Evolutionary conservation across 23 tunicate species (phyloP), one percentile per base, ranked within the genome.

Genomic region (Halocynthia roretzi): DNA sequence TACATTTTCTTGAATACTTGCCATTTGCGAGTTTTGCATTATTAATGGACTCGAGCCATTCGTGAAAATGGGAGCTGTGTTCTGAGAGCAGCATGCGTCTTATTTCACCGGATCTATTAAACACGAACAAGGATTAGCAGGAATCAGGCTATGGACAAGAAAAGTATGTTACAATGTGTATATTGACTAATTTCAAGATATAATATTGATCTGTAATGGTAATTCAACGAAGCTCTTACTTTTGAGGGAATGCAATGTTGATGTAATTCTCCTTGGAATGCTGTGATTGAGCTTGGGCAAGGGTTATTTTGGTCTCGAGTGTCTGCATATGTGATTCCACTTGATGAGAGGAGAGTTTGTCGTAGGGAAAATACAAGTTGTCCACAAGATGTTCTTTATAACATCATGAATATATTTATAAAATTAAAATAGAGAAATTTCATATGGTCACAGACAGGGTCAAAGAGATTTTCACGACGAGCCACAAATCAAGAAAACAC

Each of bases 11-110:
- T 31, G 44, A 51, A 50, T 23, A 76, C 82, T 80, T 50, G 83
- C 98, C 81, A 60, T 79, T 92, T 10, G 92, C 86, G 6, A 92
- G 78, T 71, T 92, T 92, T 7, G 92, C 87, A 52, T 71, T 82
- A 23, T 82, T 76, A 8, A 92, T 86, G 12, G 83, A 72, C 20
- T 86, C 92, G 58, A 86, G 65, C 98, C 98, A 92, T 19, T 92
- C 92, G 55, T 86, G 83, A 67, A 83, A 77, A 20, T 78, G 87
- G 6, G 87, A 81, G 15, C 63, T 50, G 61, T 79, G 78, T 9
- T 78, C 48, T n/a, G 79, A 53, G 17, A 86, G 87, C 68, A 92
- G 72, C n/a, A 92, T 86, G 19, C 98, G 53, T 17, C 81, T 72
- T 62, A 54, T 75, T 8, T 10, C 72, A 17, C 80, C 14, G 12